Conservation (phyloP, 2,113 vertebrate genomes). For the Myotis yumanensis region DNA sequence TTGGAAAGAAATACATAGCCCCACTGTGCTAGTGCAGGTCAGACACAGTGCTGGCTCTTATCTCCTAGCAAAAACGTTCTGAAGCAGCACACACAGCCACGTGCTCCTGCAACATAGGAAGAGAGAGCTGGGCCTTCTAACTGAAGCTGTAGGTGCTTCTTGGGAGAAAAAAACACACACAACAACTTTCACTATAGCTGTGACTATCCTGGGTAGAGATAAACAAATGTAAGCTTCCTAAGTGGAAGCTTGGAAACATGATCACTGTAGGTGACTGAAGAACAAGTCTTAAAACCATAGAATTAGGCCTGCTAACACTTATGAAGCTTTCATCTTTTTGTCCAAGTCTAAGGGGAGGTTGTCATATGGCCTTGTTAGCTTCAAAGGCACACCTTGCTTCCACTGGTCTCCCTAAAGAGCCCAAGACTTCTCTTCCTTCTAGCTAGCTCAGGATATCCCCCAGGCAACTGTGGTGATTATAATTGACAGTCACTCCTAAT, state of each 20-base stretch:
- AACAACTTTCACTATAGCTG: not conserved
- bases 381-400: not conserved
- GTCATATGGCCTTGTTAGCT: not conserved
- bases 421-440: not conserved
- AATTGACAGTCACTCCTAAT: not conserved
- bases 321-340: not conserved
- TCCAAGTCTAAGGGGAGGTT: not conserved
- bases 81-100: not conserved
- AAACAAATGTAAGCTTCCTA: not conserved
- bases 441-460: not conserved
- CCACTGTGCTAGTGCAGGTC: not conserved
- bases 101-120: not conserved
- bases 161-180: not conserved
- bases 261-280: not conserved
- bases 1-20: not conserved
- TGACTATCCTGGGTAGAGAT: not conserved
- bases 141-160: not conserved
- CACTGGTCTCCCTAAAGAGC: not conserved
- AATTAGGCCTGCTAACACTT: not conserved
- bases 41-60: not conserved
- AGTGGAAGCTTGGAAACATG: not conserved
- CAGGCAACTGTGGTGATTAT: not conserved
- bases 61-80: not conserved
- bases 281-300: not conserved
- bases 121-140: not conserved